Percentiles rank a stretch among this genome's conserved stretches.
phyloP scores from a whole-genome alignment of 2,113 vertebrate species.

The Grus americana region DNA sequence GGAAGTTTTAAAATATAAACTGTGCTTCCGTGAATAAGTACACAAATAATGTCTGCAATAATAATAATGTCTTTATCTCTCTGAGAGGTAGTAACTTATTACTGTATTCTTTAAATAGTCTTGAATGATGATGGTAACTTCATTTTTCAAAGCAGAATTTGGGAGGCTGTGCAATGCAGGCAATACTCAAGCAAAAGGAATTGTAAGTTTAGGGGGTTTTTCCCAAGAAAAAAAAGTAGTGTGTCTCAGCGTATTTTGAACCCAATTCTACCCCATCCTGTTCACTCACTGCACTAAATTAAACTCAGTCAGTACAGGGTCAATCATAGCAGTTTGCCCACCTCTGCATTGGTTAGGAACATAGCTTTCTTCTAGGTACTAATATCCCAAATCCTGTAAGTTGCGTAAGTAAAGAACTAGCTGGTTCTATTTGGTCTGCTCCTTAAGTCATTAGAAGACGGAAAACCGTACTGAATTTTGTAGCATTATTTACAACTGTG shows the following conservation, averaged over 20 bases:
- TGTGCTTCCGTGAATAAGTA: neutral
- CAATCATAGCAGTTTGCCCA: neutral
- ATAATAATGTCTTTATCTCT: neutral
- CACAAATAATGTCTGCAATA: neutral
- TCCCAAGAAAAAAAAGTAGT: neutral
- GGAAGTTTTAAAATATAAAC: neutral
- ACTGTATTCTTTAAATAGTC: neutral
- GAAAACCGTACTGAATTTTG: neutral
- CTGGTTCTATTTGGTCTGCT: neutral
- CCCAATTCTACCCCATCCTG: neutral
- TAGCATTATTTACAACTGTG: neutral
- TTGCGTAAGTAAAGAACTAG: neutral
- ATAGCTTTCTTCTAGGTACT: neutral
- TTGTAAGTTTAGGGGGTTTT: neutral
- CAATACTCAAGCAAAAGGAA: neutral
- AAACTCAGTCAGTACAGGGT: neutral
- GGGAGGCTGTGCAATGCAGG: neutral
- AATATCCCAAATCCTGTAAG: neutral
- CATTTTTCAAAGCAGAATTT: neutral
- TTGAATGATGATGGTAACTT: neutral
- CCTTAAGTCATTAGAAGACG: neutral
- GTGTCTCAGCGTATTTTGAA: neutral
- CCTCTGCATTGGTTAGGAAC: neutral
- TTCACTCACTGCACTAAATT: neutral
- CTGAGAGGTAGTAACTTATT: neutral